Conservation (phyloP, 2,888 invertebrate species). For the Steinernema scapterisci region DNA sequence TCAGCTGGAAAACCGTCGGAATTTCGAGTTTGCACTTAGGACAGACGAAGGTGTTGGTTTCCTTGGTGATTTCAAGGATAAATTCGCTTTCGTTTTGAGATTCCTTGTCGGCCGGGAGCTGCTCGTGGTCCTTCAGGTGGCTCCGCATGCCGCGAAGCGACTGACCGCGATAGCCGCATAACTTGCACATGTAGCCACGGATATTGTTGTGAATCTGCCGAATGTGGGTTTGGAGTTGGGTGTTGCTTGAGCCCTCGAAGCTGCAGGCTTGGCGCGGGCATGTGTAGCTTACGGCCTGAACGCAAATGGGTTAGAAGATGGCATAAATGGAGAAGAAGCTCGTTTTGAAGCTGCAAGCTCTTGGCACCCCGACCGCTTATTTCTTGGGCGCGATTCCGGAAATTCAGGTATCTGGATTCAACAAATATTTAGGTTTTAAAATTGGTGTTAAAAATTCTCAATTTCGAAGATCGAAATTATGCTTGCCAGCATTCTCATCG, state of each 20-base stretch:
- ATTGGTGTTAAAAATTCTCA: too few species aligned
- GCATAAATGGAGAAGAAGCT: too few species aligned
- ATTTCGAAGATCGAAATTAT: too few species aligned
- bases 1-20: constrained; percentile 3
- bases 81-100: constrained; percentile 10
- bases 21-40: neutral
- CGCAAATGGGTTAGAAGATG: neutral
- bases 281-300: neutral
- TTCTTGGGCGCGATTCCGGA: too few species aligned
- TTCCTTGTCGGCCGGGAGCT: neutral
- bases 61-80: constrained; percentile 27
- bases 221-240: constrained; percentile 9
- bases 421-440: too few species aligned
- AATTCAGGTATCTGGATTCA: too few species aligned
- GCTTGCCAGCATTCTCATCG: too few species aligned
- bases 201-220: constrained; percentile 13
- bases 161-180: constrained; percentile 4
- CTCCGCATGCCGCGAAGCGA: neutral
- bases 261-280: neutral
- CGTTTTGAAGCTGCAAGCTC: too few species aligned
- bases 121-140: constrained; percentile 27
- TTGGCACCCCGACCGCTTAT: too few species aligned
- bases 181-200: constrained; percentile 15
- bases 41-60: neutral
- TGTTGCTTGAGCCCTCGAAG: neutral